A percentile compares a stretch with the other conserved stretches of the same genome.
phyloP scores from a whole-genome alignment of 2,113 vertebrate genomes.

The Daphoenositta chrysoptera region DNA sequence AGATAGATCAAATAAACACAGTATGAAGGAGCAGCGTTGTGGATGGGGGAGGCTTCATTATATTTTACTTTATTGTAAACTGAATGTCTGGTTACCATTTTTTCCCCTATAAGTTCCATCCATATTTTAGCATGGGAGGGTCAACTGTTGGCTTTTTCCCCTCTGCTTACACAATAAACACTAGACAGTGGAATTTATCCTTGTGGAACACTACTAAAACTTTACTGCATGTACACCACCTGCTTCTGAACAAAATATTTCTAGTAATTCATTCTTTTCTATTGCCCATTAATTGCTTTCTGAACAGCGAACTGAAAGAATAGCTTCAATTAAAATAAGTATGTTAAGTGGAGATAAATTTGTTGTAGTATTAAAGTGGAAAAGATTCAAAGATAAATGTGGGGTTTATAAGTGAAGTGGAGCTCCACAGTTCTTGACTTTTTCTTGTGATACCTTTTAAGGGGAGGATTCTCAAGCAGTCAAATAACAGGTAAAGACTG shows the following conservation, averaged over 20 bases:
- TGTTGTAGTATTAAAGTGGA: background rate
- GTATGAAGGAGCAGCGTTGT: background rate
- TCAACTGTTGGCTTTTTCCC: background rate
- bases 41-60: background rate
- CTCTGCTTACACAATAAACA: background rate
- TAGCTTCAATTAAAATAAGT: background rate
- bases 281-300: background rate
- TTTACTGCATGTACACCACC: background rate
- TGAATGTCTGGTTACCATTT: background rate
- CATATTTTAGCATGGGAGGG: background rate
- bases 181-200: background rate
- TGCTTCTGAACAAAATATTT: background rate
- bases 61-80: background rate
- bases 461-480: background rate
- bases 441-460: background rate
- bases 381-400: background rate
- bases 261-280: background rate
- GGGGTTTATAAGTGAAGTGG: background rate
- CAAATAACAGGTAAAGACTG: background rate
- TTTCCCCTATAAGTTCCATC: background rate
- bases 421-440: background rate
- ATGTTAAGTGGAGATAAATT: background rate
- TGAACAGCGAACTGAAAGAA: background rate
- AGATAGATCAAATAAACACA: background rate
- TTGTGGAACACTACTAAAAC: background rate